Base-by-base conservation (phyloP, 2,888 invertebrate species). In the Leucoma salicis region DNA sequence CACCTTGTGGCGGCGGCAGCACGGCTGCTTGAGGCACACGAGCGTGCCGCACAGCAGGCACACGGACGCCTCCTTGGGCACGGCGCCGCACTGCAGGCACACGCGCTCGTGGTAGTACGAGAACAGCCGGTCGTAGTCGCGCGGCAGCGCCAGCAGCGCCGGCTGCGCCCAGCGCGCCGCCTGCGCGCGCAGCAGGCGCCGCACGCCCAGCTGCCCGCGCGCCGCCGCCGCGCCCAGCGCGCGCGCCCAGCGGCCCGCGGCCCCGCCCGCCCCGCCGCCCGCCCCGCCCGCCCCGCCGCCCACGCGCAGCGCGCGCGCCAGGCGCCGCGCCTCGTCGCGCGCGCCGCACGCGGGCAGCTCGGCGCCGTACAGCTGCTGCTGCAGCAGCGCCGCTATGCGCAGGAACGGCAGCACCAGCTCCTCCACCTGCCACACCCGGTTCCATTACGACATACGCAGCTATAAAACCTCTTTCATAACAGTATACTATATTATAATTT, bases 51-150 rank as follows among this genome's bases (percentile, higher is more conserved):
- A 99, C 70, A 95, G 94, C 59, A 92, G 92, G 84, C 99, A 99
- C 47, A 94, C 94, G 66, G 52, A 50, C 39, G 59, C 60, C 57
- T 57, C 82, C 78, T 85, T 86, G 53, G 99, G 99, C 66, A 96
- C 94, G 53, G 94, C 94, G 70, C 95, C 95, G 87, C 99, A 99
- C 70, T 95, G 94, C 59, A 92, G 92, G 85, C 99, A 99, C 49
- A 94, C 94, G 63, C 95, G 92, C 78, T 96, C 95, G 79, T 98
- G 97, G 88, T 98, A 99, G 90, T 95, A 96, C 93, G 96, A 78
- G 84, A 88, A 88, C 63, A 88, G 78, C 67, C 95, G 94, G 86
- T 99, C 98, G 86, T 98, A 99, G 76, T 96, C 95, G 47, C 94
- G 91, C 38, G 99, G 98, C 78, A 99, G 91, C 51, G 93, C 91